phyloP scores from a whole-genome alignment of 2,113 vertebrate genomes.

The Xyrauchen texanus region DNA sequence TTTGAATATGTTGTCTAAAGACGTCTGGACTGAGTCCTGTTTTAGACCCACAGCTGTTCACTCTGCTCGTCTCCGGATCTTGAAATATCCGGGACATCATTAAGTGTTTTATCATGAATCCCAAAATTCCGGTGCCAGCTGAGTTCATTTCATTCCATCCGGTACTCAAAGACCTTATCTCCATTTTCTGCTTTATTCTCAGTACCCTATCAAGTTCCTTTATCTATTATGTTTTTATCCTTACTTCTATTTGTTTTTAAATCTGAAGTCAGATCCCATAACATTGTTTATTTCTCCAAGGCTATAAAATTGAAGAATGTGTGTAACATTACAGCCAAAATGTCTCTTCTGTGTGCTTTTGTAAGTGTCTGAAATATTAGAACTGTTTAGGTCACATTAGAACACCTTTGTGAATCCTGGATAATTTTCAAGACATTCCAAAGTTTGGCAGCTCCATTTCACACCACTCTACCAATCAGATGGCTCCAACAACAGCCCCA shows the following conservation, averaged over 20 bases:
- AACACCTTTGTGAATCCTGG: constrained; percentile 5
- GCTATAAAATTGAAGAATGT: constrained; percentile 1
- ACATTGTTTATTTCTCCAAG: not conserved
- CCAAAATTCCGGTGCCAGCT: constrained; percentile 42
- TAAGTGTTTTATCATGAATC: constrained; percentile 55
- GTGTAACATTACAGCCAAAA: constrained; percentile 1
- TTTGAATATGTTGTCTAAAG: constrained; percentile 33
- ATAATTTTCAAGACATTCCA: constrained; percentile 34
- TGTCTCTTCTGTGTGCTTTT: constrained; percentile 3
- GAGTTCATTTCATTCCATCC: constrained; percentile 43
- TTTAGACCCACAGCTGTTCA: constrained; percentile 66
- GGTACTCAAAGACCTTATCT: not conserved
- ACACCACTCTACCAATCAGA: constrained; percentile 26
- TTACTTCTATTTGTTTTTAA: no score
- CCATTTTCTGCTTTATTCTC: constrained; percentile 14
- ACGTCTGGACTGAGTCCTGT: constrained; percentile 16
- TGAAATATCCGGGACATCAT: constrained; percentile 50
- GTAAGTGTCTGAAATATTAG: not conserved
- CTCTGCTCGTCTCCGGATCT: constrained; percentile 42
- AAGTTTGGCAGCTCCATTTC: constrained; percentile 27
- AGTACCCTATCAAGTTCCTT: constrained; percentile 12
- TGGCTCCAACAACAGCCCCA: not conserved
- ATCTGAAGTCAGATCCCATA: no score
- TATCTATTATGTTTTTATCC: not conserved
- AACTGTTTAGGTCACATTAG: not conserved